Conservation (phyloP, 2,113 vertebrate genomes). For the Seriola quinqueradiata region DNA sequence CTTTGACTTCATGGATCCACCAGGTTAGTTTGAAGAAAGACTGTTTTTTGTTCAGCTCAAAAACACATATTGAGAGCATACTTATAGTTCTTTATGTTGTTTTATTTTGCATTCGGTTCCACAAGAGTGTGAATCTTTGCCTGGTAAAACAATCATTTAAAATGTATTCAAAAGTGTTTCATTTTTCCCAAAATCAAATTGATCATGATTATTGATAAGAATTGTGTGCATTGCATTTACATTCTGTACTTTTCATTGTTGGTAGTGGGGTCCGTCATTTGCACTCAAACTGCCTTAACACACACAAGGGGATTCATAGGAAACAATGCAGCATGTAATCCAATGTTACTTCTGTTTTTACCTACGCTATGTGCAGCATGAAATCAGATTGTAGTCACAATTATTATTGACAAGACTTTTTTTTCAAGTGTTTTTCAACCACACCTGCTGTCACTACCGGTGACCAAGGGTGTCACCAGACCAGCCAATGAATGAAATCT, state of each 20-base stretch:
- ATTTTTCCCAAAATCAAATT: not conserved
- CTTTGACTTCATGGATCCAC: slow-evolving; percentile 99
- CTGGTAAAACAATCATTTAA: too few species aligned
- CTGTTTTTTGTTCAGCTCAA: too few species aligned
- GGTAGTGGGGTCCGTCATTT: not conserved
- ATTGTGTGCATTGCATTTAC: not conserved
- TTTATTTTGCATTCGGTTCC: not conserved
- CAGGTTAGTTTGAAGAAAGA: slow-evolving; percentile 86
- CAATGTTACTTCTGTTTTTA: not conserved
- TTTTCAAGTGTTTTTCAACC: not conserved
- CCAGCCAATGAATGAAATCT: not conserved
- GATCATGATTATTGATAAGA: not conserved
- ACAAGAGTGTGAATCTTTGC: too few species aligned
- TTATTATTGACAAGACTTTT: too few species aligned
- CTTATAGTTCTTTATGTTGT: not conserved
- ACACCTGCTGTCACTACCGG: not conserved
- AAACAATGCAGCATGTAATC: not conserved
- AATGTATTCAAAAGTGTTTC: too few species aligned
- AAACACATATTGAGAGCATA: too few species aligned
- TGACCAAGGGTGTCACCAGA: not conserved
- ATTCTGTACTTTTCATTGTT: not conserved
- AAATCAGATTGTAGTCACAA: too few species aligned
- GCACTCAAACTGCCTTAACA: not conserved
- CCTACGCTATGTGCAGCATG: not conserved
- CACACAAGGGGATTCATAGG: too few species aligned